Base-by-base conservation (phyloP, 2,888 invertebrate genomes). In the Campaea margaritaria region DNA sequence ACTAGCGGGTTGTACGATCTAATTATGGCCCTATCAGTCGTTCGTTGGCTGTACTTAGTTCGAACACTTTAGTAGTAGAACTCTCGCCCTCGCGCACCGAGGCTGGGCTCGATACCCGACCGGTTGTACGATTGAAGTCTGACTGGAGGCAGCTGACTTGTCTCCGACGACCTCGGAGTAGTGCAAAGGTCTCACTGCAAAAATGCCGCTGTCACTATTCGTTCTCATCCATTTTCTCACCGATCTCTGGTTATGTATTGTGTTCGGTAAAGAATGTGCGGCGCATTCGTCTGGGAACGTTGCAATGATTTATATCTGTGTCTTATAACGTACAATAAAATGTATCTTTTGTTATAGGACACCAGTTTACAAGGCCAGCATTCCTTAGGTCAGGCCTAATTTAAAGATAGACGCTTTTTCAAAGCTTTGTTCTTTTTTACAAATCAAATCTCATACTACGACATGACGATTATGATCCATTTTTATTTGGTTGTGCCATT, bases 281-380 rank as follows among this genome's bases (percentile, higher is more conserved):
- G 31, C 34, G 31, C 5, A 12, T 43, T 16, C n/a, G n/a, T n/a
- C n/a, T n/a, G n/a, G n/a, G n/a, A n/a, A n/a, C n/a, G n/a, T n/a
- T n/a, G n/a, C 10, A 11, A 11, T 34, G n/a, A 4, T 21, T 21
- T 38, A 38, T n/a, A n/a, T 38, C 4, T 38, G 54, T 68, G 49
- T 74, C 62, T 67, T 70, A 63, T 76, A 69, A 70, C 65, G 53
- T 56, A 54, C 52, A 53, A 46, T 66, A 51, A 62, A 68, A 76
- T 72, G 64, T 70, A 81, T 87, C 81, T 82, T 91, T 91, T 91
- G 91, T 92, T 92, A 87, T 92, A 92, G 92, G 91, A 84, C 79
- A 85, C 90, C 90, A 84, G 91, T 90, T 83, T 83, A 83, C 91
- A 87, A 89, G 91, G 86, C 88, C 91, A 73, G 88, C 91, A 77